These are phyloP conservation scores for Podarcis lilfordi DNA, from an alignment of 2,797 vertebrate genomes.

Conservation along the genomic window DNA sequence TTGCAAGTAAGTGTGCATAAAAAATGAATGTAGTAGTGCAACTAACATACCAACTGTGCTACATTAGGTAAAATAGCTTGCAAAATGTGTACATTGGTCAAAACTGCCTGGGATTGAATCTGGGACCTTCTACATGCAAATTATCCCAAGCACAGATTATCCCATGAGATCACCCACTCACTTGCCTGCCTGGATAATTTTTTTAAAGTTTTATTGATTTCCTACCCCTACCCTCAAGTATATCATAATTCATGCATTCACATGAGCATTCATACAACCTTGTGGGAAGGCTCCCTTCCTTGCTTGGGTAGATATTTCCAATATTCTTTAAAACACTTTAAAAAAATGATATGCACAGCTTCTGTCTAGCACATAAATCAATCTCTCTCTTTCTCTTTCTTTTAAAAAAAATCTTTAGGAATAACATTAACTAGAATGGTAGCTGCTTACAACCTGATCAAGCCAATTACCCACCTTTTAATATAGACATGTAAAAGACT, in stretches of 20 bases:
- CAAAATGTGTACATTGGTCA: no score
- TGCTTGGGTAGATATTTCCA: background rate
- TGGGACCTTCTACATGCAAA: no score
- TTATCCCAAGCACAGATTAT: no score
- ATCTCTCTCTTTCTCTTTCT: no score
- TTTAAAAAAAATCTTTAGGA: background rate
- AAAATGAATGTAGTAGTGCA: no score
- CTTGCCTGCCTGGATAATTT: background rate
- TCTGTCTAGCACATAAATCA: background rate
- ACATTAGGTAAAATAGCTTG: no score
- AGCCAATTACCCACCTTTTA: background rate
- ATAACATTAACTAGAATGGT: background rate
- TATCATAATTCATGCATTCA: background rate
- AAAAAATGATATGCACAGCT: background rate
- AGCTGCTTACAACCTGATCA: background rate
- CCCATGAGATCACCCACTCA: background rate
- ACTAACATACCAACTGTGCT: no score
- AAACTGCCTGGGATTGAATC: no score
- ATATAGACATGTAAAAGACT: background rate
- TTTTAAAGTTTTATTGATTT: background rate
- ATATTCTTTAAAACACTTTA: no score
- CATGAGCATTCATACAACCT: background rate
- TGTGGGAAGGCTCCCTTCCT: background rate
- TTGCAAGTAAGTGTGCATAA: no score
- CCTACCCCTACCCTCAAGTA: no score